Evolutionary conservation across 2,797 vertebrate species (phyloP).

Genomic region (Melanotaenia nigrans): DNA sequence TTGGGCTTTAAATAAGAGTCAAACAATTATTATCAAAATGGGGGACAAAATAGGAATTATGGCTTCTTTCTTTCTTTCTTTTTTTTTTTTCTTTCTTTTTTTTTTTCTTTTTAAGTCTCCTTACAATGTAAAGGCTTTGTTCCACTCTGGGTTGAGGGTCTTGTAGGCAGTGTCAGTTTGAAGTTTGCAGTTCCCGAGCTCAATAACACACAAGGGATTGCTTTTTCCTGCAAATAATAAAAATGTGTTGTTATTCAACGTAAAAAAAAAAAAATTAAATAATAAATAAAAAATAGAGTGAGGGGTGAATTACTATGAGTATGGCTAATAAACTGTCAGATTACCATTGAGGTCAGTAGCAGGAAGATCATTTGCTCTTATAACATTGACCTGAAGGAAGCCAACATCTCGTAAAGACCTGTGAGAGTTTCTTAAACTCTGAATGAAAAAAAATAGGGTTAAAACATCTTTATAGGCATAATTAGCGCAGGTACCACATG

Average conservation of each 20-base stretch:
- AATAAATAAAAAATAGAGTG: too few relatives aligned
- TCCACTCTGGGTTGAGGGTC: slow-evolving; percentile 95
- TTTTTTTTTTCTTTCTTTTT: too few relatives aligned
- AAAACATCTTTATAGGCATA: background rate
- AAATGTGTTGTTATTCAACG: background rate
- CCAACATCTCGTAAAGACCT: slow-evolving; percentile 87
- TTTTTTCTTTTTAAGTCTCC: slow-evolving; percentile 49
- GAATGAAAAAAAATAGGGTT: slow-evolving; percentile 17
- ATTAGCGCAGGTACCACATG: background rate
- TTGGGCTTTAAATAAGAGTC: slow-evolving; percentile 82
- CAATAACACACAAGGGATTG: slow-evolving; percentile 91
- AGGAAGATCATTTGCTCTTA: slow-evolving; percentile 90
- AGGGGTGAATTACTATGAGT: background rate
- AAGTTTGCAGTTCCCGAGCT: slow-evolving; percentile 92
- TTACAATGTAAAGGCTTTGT: slow-evolving; percentile 94
- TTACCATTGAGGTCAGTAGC: slow-evolving; percentile 94
- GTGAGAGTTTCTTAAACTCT: slow-evolving; percentile 89
- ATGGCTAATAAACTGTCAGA: slow-evolving; percentile 7
- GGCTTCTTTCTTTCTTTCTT: background rate
- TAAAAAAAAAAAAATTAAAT: background rate
- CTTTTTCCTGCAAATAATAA: slow-evolving; percentile 87
- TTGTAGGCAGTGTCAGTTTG: slow-evolving; percentile 94
- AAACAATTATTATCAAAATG: slow-evolving; percentile 6
- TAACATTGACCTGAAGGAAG: slow-evolving; percentile 94
- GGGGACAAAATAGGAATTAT: background rate